Conservation (phyloP, 2,113 vertebrate species). For the Callionymus lyra region DNA sequence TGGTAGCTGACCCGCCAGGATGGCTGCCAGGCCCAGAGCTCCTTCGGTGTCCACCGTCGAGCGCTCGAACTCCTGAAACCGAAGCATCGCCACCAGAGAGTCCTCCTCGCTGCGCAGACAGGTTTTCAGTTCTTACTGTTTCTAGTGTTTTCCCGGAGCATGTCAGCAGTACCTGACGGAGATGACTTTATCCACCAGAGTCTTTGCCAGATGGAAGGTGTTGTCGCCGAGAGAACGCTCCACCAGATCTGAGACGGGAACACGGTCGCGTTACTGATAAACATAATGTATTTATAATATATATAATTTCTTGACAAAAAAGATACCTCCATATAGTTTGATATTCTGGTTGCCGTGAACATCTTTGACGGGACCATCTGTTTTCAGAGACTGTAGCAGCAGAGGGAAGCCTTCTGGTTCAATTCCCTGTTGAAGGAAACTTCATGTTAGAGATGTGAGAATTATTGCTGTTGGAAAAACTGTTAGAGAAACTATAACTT, state of each 20-base stretch:
- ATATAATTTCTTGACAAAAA: too few species aligned
- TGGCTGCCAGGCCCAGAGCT: constrained; percentile 77
- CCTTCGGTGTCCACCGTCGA: constrained; percentile 77
- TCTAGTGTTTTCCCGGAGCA: too few species aligned
- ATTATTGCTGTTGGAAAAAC: too few species aligned
- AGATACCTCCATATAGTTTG: constrained; percentile 77
- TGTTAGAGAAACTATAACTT: too few species aligned
- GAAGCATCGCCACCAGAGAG: constrained; percentile 76
- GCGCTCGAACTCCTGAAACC: constrained; percentile 80
- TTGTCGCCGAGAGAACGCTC: constrained; percentile 70
- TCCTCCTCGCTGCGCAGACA: constrained; percentile 70
- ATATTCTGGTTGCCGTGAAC: constrained; percentile 63
- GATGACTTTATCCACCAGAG: constrained; percentile 77
- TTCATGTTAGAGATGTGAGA: neutral
- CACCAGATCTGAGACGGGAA: constrained; percentile 66
- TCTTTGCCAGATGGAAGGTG: constrained; percentile 75
- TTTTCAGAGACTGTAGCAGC: constrained; percentile 72
- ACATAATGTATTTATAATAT: too few species aligned
- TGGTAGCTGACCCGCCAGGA: constrained; percentile 74
- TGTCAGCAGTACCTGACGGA: constrained; percentile 82
- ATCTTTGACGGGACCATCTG: constrained; percentile 62
- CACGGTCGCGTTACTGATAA: constrained; percentile 1
- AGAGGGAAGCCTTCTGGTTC: constrained; percentile 78
- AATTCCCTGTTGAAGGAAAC: constrained; percentile 69
- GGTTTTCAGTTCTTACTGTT: neutral